A percentile compares a stretch with the other conserved stretches of the same genome.
Evolutionary conservation across 1,140 invertebrate genomes (phyloP).

Genomic region (Tenebrio molitor): DNA sequence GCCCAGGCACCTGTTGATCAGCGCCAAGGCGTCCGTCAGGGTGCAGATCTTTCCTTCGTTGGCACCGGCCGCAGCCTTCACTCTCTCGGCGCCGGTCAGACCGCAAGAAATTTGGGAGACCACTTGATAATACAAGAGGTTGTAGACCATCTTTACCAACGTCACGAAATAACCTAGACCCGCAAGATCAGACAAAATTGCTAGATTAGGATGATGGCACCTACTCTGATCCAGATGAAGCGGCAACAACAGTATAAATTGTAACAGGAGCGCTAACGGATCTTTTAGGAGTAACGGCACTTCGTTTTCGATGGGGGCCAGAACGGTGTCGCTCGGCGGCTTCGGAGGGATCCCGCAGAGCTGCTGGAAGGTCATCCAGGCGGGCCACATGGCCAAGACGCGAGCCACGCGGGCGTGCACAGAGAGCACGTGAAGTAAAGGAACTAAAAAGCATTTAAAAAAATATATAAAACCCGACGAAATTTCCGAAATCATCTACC

Average conservation of each 20-base stretch:
- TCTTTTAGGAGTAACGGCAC: constrained; percentile 89
- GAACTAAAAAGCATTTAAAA: constrained; percentile 80
- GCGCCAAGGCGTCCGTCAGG: constrained; percentile 63
- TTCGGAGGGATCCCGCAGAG: constrained; percentile 69
- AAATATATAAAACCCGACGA: no score
- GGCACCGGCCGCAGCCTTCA: constrained; percentile 57
- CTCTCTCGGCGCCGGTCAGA: constrained; percentile 71
- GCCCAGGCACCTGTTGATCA: constrained; percentile 69
- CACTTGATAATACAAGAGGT: constrained; percentile 90
- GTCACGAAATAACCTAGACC: constrained; percentile 86
- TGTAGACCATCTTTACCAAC: constrained; percentile 89
- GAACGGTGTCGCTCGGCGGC: constrained; percentile 60
- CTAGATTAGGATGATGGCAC: no score
- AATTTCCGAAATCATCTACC: constrained; percentile 62
- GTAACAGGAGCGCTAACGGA: constrained; percentile 85
- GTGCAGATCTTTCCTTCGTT: constrained; percentile 56
- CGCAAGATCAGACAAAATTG: no score
- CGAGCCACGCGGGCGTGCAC: constrained; percentile 79
- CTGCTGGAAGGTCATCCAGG: constrained; percentile 76
- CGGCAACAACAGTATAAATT: constrained; percentile 88
- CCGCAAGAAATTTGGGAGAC: constrained; percentile 79
- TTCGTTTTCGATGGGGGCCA: constrained; percentile 72
- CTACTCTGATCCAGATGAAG: constrained; percentile 87
- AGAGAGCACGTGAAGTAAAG: constrained; percentile 88
- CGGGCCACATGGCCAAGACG: constrained; percentile 75